Evolutionary conservation across 2,113 vertebrate genomes (phyloP), one percentile per base, ranked within the genome.

Genomic region (Arothron firmamentum): DNA sequence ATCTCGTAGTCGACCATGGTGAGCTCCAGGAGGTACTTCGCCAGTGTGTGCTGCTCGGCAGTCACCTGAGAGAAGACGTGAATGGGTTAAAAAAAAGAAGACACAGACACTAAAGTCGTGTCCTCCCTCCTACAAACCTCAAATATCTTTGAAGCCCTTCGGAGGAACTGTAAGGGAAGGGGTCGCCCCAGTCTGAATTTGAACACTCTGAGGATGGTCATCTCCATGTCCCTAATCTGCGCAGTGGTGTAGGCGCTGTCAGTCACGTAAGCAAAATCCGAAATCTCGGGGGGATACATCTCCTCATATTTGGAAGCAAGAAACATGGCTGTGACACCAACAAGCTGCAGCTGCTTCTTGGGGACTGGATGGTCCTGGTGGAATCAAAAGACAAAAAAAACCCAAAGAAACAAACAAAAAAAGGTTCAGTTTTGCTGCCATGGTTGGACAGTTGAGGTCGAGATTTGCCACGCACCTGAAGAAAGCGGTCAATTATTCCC

Each of bases 231-330:
- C 42, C 85, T 18, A 73, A 96, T 93, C 52, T 95, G 86, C 4
- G 75, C 52, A 0, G 88, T 92, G 16, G 88, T 93, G 56, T 92
- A 96, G 6, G 89, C 87, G 0, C 81, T 5, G 70, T 93, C 86
- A 0, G 92, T 95, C 56, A 94, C 73, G 14, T 76, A 92, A 43
- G 80, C 87, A 52, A 96, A 93, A 57, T 94, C 91, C 0, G 67
- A 87, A n/a, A 93, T 87, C 77, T 81, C 61, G 0, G 90, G 92
- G 3, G 90, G 89, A 71, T 86, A 87, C 72, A 90, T 87, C 79
- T 96, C 95, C 83, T 95, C 91, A 0, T 94, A 96, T 75, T 96
- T 98, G 60, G 93, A 92, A n/a, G 93, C 93, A 62, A 94, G 70
- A 19, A 96, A 93, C 92, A 95, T 92, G 48, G 93, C 90, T 0